Percentiles rank a stretch among this genome's conserved stretches.
phyloP scores from a whole-genome alignment of 1,140 invertebrate species.

The roundworm (Caenorhabditis elegans) region DNA sequence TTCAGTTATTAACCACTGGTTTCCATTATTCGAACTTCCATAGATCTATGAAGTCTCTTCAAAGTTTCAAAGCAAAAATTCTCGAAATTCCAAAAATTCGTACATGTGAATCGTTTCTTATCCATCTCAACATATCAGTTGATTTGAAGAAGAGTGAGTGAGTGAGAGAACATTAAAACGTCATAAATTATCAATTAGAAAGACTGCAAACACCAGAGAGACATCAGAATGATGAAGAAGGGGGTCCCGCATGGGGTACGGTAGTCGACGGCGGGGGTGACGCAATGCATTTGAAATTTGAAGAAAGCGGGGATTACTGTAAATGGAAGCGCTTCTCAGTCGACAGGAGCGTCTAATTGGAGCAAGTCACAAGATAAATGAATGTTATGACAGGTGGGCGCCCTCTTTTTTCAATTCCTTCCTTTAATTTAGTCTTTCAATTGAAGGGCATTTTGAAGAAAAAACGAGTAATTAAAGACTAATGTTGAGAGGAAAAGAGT shows the following conservation, averaged over 20 bases:
- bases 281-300: background rate
- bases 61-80: too few species aligned
- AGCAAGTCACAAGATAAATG: background rate
- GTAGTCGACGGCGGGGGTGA: background rate
- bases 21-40: too few species aligned
- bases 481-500: too few species aligned
- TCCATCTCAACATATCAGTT: too few species aligned
- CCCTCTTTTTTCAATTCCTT: background rate
- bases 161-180: conserved; percentile 15
- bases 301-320: background rate
- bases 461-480: too few species aligned
- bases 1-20: too few species aligned
- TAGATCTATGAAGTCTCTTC: too few species aligned
- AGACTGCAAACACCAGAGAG: background rate
- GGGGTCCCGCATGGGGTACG: background rate
- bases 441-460: too few species aligned
- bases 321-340: background rate
- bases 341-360: conserved; percentile 2
- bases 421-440: too few species aligned
- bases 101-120: too few species aligned
- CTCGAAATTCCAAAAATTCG: too few species aligned
- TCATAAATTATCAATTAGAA: conserved; percentile 28
- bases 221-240: background rate
- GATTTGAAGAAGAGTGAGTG: background rate
- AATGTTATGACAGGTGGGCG: conserved; percentile 23